Evolutionary conservation across 2,888 invertebrate genomes (phyloP).

Genomic region (Lypha dubia): DNA sequence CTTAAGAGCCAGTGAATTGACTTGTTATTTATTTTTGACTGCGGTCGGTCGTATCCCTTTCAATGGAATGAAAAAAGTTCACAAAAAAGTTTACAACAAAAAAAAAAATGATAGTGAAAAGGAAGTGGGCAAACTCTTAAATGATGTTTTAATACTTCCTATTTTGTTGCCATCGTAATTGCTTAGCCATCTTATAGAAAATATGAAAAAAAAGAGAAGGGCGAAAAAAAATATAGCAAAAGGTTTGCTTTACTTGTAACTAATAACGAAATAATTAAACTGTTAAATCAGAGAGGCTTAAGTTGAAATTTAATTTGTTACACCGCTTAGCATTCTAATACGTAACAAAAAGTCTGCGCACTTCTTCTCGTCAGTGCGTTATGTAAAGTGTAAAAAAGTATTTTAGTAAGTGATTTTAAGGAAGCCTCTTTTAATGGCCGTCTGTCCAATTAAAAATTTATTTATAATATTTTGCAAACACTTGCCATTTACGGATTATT

Average conservation of each 20-base stretch:
- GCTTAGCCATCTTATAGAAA: not conserved
- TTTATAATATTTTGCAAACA: no score
- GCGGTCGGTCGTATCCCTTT: not conserved
- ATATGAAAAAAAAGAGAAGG: not conserved
- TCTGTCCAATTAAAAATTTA: no score
- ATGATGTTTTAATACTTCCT: conserved; percentile 38
- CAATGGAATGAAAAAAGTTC: not conserved
- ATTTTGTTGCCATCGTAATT: conserved; percentile 25
- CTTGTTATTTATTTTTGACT: not conserved
- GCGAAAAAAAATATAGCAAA: not conserved
- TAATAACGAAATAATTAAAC: not conserved
- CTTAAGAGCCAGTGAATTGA: not conserved
- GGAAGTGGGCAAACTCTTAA: not conserved
- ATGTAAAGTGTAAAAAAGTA: no score
- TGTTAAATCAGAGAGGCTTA: not conserved
- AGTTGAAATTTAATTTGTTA: not conserved
- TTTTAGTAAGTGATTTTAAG: no score
- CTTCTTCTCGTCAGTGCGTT: no score
- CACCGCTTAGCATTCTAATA: no score
- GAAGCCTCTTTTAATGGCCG: no score
- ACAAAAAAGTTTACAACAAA: not conserved
- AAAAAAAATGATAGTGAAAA: not conserved
- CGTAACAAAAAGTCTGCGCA: no score
- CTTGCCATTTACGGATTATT: no score
- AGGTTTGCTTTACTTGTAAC: not conserved